Evolutionary conservation across 1,140 invertebrate genomes (phyloP).

Genomic region (Bombyx mandarina): DNA sequence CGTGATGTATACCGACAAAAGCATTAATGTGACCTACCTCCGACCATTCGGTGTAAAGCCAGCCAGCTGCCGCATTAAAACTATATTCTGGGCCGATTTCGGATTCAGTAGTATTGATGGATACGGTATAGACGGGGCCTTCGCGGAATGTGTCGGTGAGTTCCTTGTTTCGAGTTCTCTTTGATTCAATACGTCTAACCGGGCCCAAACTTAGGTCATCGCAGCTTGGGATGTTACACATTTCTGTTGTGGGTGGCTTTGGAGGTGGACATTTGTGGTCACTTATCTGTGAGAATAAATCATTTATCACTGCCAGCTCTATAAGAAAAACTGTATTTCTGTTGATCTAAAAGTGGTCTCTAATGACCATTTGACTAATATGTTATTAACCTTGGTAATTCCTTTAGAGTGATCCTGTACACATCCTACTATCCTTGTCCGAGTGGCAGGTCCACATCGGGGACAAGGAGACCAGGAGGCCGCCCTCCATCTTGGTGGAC

Average conservation of each 20-base stretch:
- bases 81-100: slow-evolving; percentile 52
- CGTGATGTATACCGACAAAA: not conserved
- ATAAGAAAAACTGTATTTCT: too few relatives aligned
- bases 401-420: slow-evolving; percentile 59
- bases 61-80: slow-evolving; percentile 39
- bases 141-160: slow-evolving; percentile 47
- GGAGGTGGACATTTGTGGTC: slow-evolving; percentile 48
- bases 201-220: slow-evolving; percentile 13
- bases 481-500: slow-evolving; percentile 56
- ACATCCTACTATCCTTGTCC: slow-evolving; percentile 52
- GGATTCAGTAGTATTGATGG: slow-evolving; percentile 39
- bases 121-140: slow-evolving; percentile 51
- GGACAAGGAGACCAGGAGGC: slow-evolving; percentile 57
- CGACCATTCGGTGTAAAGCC: slow-evolving; percentile 57
- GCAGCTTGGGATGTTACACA: slow-evolving; percentile 50
- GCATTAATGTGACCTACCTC: slow-evolving; percentile 31
- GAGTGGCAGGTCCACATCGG: slow-evolving; percentile 50
- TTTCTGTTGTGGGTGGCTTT: slow-evolving; percentile 42
- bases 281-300: slow-evolving; percentile 26
- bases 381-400: slow-evolving; percentile 42
- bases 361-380: too few relatives aligned
- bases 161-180: slow-evolving; percentile 21
- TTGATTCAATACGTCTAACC: slow-evolving; percentile 25
- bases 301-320: too few relatives aligned
- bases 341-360: too few relatives aligned